Evolutionary conservation across 2,888 invertebrate genomes (phyloP), one percentile per base, ranked within the genome.

Genomic region (Elysia crispata): DNA sequence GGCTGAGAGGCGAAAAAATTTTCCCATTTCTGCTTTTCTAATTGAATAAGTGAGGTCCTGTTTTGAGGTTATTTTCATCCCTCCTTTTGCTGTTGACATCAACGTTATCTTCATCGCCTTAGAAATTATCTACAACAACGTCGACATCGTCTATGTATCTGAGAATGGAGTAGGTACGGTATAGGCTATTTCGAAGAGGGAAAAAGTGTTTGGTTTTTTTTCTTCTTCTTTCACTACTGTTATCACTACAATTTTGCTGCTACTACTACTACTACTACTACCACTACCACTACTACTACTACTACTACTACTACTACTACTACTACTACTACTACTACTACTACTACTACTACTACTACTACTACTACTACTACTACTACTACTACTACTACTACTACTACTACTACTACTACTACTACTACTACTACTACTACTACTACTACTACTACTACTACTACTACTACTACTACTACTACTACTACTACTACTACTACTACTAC

Each of bases 391-490:
- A 54, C 54, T 54, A 54, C 54, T 54, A 54, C 54, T 54, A 54
- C 54, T 54, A 54, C 54, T 54, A 54, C 54, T 54, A 54, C 54
- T 54, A 54, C 54, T 54, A 54, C 54, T 54, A 54, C 54, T 54
- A 54, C 54, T 54, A 54, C 54, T 54, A 54, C 54, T 54, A 54
- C 54, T 54, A 54, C 54, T 54, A 54, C 54, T 54, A 15, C 54
- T 54, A 54, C 54, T 54, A 54, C 54, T 54, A 54, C 54, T 54
- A 54, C 54, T 64, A 64, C 64, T 64, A 64, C 64, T 64, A 64
- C 64, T 64, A 64, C 64, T 64, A 64, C 64, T n/a, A 64, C 64
- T 64, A 64, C 64, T 64, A 64, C 64, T 64, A 64, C 15, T 64
- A 64, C 64, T 64, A 64, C 64, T 64, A 64, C 15, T 64, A 64